Base-by-base conservation (phyloP, 2,113 vertebrate genomes). In the Nyctereutes procyonoides region DNA sequence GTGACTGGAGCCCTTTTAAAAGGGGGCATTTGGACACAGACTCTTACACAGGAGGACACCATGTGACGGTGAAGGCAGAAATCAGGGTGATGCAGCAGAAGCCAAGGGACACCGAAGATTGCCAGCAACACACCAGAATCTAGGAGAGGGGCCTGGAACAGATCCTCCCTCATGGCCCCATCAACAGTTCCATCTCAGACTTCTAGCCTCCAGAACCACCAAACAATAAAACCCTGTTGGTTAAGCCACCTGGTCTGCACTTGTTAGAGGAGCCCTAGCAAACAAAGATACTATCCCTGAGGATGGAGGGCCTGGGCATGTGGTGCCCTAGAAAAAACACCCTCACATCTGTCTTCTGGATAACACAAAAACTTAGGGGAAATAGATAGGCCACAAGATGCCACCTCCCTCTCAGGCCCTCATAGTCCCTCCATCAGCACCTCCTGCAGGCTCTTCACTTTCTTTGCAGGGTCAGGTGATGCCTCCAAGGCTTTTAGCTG, bases 341-440 rank as follows among this genome's bases (percentile, higher is more conserved):
- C 0, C 26, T 60, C 3, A 1, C 32, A 13, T 38, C 55, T 91
- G 67, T 51, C 60, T 58, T 65, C 2, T 4, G 13, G 51, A 35
- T 15, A n/a, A 85, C 82, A 85, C 71, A 62, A 69, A 76, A 62
- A 16, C 5, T 30, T 3, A 30, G 9, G 11, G 15, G 28, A 43
- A n/a, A 73, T 22, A 83, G 43, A 38, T 14, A 67, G 65, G 55
- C 8, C 7, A 19, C 3, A 26, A 74, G 60, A 77, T 43, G 12
- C 12, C 4, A 2, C n/a, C 65, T 86, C 22, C 22, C 65, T 85
- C 48, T 14, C 26, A 28, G 35, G 60, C 82, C 51, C 32, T 3
- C 87, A 2, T 0, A 0, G 38, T 11, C 24, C 38, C 4, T 28
- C 35, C 30, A 38, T 51, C 13, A 11, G 26, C 0, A 0, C 38